Conservation (phyloP, 2,797 vertebrate genomes). For the Erethizon dorsatum region DNA sequence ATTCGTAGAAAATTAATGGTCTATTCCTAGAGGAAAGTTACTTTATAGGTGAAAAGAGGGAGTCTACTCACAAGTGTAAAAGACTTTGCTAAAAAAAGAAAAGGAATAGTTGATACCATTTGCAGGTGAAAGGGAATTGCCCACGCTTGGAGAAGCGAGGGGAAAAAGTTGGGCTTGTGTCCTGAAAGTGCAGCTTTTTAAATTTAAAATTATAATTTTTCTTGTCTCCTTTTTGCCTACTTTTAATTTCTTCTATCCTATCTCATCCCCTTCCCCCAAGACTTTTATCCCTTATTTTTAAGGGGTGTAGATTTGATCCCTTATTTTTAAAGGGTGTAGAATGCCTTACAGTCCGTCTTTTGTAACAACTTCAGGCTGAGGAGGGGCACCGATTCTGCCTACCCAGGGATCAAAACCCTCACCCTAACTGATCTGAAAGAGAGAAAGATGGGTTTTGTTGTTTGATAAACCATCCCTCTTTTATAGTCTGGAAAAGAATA, state of each 20-base stretch:
- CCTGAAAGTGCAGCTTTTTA: neutral
- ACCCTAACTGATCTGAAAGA: neutral
- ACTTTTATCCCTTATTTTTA: neutral
- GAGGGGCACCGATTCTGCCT: neutral
- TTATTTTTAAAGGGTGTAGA: neutral
- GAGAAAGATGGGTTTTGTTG: neutral
- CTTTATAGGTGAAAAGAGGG: neutral
- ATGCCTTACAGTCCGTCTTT: neutral
- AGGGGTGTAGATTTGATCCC: too few relatives aligned
- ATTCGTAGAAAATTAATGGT: neutral
- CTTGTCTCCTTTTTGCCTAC: neutral
- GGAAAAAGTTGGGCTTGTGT: neutral
- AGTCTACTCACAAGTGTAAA: neutral
- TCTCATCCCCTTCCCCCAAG: neutral
- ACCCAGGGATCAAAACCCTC: neutral
- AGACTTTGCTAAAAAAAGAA: neutral
- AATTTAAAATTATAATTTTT: neutral
- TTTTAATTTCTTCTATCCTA: neutral
- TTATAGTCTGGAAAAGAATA: neutral
- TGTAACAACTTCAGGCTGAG: neutral
- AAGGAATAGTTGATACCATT: neutral
- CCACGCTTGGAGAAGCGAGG: neutral
- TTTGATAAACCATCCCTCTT: neutral
- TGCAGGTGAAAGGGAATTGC: neutral
- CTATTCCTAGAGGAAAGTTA: neutral